Base-by-base conservation (phyloP, 2,888 invertebrate genomes). In the Melanostoma mellinum region DNA sequence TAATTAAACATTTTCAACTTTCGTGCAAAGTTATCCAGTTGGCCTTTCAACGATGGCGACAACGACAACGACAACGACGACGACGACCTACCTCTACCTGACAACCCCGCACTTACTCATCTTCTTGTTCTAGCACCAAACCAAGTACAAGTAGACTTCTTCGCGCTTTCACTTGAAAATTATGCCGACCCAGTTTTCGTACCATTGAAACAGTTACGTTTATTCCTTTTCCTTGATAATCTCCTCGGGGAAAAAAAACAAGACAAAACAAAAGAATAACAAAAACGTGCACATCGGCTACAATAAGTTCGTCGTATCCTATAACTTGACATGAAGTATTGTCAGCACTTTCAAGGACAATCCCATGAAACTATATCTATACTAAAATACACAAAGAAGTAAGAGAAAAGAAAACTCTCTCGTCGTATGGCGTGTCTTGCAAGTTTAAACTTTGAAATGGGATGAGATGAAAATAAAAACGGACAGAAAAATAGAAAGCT, bases 301-400 rank as follows among this genome's bases (percentile, higher is more conserved):
- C 55, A 55, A 72, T 60, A 77, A 72, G 72, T 77, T 81, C n/a
- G 58, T 81, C 55, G 61, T 77, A 68, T 81, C 55, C 50, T 38
- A 32, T 58, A 71, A 76, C 67, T 81, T 76, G 63, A 50, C 63
- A 63, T 63, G 55, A 77, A 69, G 61, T 67, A 81, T 73, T 82
- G 77, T 77, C 72, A 73, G 81, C 77, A 77, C 77, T 82, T 77
- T 77, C 81, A 82, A 82, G 81, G 72, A 82, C 68, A 81, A 80
- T 76, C 72, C 42, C 46, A 81, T 67, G 53, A 60, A 76, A 75
- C 42, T 60, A 55, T 10, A 20, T 20, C 20, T 20, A 20, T 20
- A 20, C 20, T 20, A 20, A 20, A 20, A 20, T 20, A 20, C 20
- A 46, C 44, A 61, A 55, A 35, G 30, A 40, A 50, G 46, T 38